phyloP scores from a whole-genome alignment of 2,113 vertebrate genomes.

The Engraulis encrasicolus region DNA sequence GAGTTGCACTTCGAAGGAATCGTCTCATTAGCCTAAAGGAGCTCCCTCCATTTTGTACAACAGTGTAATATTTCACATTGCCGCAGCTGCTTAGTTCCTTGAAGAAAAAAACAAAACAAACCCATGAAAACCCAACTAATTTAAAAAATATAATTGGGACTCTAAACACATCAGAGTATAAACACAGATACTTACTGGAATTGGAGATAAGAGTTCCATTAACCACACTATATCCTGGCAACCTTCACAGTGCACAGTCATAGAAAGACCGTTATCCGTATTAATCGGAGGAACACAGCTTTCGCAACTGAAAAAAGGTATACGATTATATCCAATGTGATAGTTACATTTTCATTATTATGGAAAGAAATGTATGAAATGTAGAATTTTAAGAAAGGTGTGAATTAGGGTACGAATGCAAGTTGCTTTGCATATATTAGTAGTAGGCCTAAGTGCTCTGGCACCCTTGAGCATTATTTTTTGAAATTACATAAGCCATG shows the following conservation, averaged over 20 bases:
- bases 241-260: slow-evolving; percentile 63
- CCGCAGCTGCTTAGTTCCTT: slow-evolving; percentile 62
- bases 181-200: slow-evolving; percentile 53
- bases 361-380: no score
- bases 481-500: no score
- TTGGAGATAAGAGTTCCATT: slow-evolving; percentile 58
- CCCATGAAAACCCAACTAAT: neutral
- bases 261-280: slow-evolving; percentile 39
- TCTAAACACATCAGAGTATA: neutral
- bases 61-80: slow-evolving; percentile 40
- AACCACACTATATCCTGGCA: slow-evolving; percentile 73
- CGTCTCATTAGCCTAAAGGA: slow-evolving; percentile 53
- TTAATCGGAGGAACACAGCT: slow-evolving; percentile 61
- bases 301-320: neutral
- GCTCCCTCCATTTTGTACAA: neutral
- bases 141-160: neutral
- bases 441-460: no score
- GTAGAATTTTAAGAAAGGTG: no score
- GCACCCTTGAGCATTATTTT: no score
- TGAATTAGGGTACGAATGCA: no score
- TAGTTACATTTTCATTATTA: no score
- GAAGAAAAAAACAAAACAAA: neutral
- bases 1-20: slow-evolving; percentile 57
- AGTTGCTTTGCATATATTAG: no score
- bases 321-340: no score